phyloP scores from a whole-genome alignment of 2,113 vertebrate genomes.

The Gymnarchus niloticus region DNA sequence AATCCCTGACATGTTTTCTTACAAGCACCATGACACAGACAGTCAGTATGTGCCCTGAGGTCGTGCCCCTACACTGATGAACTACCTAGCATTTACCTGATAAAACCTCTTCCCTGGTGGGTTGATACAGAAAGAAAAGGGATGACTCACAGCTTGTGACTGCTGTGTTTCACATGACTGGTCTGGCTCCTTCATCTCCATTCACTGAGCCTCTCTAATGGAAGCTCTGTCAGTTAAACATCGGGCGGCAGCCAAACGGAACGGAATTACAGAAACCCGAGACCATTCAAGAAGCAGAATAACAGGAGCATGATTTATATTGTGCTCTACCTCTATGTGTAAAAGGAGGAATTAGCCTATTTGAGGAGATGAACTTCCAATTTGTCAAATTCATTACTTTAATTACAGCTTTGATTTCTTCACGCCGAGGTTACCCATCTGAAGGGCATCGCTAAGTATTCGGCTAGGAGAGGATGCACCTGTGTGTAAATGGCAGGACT shows the following conservation, averaged over 20 bases:
- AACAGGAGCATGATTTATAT: not conserved
- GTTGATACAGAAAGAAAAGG: not conserved
- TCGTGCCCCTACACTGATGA: not conserved
- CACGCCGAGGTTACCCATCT: not conserved
- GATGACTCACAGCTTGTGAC: not conserved
- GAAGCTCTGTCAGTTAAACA: not conserved
- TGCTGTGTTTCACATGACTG: not conserved
- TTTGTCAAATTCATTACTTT: constrained; percentile 15
- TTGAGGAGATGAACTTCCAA: not conserved
- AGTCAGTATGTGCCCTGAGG: not conserved
- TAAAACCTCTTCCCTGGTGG: constrained; percentile 11
- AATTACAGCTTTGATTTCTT: constrained; percentile 4
- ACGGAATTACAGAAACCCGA: constrained; percentile 7
- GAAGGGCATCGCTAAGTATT: not conserved
- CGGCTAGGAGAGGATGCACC: not conserved
- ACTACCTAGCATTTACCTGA: not conserved
- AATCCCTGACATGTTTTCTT: too few species aligned
- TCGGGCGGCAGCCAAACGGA: not conserved
- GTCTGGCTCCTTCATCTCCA: not conserved
- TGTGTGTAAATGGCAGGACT: not conserved
- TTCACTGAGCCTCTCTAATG: not conserved
- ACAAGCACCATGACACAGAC: not conserved
- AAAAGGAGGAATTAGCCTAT: not conserved
- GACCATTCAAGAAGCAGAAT: not conserved
- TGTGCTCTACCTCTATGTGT: not conserved